Evolutionary conservation across 2,888 invertebrate species (phyloP).

Genomic region (Drosophila meridiana): DNA sequence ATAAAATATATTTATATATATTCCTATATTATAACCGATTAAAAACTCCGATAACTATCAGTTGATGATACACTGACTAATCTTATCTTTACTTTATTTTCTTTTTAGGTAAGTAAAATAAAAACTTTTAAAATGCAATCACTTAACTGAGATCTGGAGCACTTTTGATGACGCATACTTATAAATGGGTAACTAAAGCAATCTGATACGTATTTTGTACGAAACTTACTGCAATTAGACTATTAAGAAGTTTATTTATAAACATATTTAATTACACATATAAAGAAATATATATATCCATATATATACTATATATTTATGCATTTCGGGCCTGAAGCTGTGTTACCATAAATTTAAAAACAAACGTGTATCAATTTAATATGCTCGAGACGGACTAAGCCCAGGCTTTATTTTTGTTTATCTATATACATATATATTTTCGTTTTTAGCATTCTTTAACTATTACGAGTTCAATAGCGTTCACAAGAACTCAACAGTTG

Average conservation of each 20-base stretch:
- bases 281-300: not conserved
- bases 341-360: slow-evolving; percentile 38
- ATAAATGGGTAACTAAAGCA: slow-evolving; percentile 28
- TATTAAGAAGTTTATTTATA: no score
- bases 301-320: slow-evolving; percentile 9
- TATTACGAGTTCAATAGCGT: slow-evolving; percentile 81
- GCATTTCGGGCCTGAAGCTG: slow-evolving; percentile 29
- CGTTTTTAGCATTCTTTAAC: slow-evolving; percentile 55
- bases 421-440: not conserved
- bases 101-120: slow-evolving; percentile 61
- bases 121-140: not conserved
- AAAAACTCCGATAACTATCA: not conserved
- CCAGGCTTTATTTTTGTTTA: slow-evolving; percentile 10
- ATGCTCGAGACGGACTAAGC: slow-evolving; percentile 42
- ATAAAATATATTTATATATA: not conserved
- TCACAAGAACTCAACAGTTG: slow-evolving; percentile 71
- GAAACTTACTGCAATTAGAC: not conserved
- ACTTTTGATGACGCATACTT: slow-evolving; percentile 34
- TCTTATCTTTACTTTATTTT: not conserved
- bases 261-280: not conserved
- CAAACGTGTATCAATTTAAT: slow-evolving; percentile 51
- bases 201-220: not conserved
- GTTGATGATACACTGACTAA: slow-evolving; percentile 1
- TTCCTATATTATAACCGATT: not conserved
- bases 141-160: slow-evolving; percentile 17